Evolutionary conservation across 2,797 vertebrate species (phyloP).

Genomic region (Cirrhinus molitorella): DNA sequence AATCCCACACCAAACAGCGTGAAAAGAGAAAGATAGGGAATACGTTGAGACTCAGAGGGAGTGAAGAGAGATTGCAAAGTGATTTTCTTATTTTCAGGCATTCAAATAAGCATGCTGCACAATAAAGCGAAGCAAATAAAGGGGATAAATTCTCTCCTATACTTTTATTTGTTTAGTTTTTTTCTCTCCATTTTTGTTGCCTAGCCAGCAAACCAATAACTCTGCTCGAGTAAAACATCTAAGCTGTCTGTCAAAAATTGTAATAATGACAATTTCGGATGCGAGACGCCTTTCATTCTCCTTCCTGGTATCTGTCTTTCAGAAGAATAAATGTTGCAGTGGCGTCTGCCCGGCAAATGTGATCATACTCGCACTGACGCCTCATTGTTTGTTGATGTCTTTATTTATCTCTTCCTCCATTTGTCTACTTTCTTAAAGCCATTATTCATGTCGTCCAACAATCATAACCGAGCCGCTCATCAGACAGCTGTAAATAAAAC

Average conservation of each 20-base stretch:
- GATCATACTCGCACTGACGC: conserved; percentile 16
- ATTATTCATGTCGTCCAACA: conserved; percentile 39
- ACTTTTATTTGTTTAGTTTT: conserved; percentile 48
- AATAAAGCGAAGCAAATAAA: conserved; percentile 36
- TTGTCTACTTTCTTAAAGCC: conserved; percentile 28
- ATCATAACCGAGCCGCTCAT: conserved; percentile 19
- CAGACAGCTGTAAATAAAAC: conserved; percentile 43
- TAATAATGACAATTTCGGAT: conserved; percentile 42
- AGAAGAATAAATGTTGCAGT: conserved; percentile 41
- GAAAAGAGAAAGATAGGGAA: conserved; percentile 40
- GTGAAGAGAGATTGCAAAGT: not conserved
- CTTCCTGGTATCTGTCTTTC: conserved; percentile 43
- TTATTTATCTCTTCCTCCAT: conserved; percentile 42
- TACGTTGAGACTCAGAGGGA: conserved; percentile 14
- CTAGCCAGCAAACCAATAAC: conserved; percentile 22
- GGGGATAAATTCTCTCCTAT: conserved; percentile 37
- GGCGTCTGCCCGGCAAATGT: conserved; percentile 25
- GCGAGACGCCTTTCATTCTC: conserved; percentile 22
- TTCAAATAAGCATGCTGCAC: conserved; percentile 2
- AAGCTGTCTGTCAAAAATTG: conserved; percentile 52
- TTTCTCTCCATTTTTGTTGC: conserved; percentile 27
- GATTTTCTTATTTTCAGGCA: conserved; percentile 35
- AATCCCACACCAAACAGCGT: conserved; percentile 49
- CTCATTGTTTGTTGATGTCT: conserved; percentile 45
- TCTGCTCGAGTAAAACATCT: conserved; percentile 6